A percentile compares a stretch with the other conserved stretches of the same genome.
Conservation (phyloP, 1,140 invertebrate species). For the Macrocentrus cingulum region DNA sequence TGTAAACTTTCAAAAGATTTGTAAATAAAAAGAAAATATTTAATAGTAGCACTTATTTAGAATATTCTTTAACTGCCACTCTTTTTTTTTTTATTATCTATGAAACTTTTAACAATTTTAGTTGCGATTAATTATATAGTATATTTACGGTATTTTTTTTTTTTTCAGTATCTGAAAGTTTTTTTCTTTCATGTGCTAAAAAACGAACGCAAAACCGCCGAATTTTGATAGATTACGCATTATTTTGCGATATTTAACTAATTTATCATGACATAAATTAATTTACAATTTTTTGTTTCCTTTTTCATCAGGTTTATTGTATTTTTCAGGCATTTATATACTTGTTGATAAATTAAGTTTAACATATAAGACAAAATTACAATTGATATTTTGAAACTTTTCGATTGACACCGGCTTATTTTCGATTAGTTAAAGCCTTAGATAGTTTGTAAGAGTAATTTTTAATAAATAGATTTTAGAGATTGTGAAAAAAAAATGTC, state of each 20-base stretch:
- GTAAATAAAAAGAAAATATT: conserved; percentile 53
- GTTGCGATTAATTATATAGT: not conserved
- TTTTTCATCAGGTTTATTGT: too few species aligned
- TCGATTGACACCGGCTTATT: not conserved
- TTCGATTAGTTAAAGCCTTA: not conserved
- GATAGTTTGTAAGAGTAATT: not conserved
- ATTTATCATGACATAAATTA: too few species aligned
- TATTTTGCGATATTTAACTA: too few species aligned
- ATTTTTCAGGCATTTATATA: conserved; percentile 17
- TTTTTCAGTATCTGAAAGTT: too few species aligned
- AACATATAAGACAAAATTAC: conserved; percentile 49
- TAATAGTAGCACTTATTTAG: conserved; percentile 44
- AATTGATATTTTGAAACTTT: conserved; percentile 20
- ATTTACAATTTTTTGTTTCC: too few species aligned
- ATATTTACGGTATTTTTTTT: too few species aligned
- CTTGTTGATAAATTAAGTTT: conserved; percentile 33
- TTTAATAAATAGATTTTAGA: conserved; percentile 41
- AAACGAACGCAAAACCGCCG: too few species aligned
- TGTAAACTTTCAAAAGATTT: conserved; percentile 35
- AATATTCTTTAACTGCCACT: too few species aligned
- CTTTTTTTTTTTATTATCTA: conserved; percentile 19
- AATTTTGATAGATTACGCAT: too few species aligned
- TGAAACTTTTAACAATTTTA: not conserved
- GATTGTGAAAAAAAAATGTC: conserved; percentile 44
- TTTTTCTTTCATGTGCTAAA: too few species aligned